Base-by-base conservation (phyloP, 2,888 invertebrate genomes). In the Drosophila borborema region DNA sequence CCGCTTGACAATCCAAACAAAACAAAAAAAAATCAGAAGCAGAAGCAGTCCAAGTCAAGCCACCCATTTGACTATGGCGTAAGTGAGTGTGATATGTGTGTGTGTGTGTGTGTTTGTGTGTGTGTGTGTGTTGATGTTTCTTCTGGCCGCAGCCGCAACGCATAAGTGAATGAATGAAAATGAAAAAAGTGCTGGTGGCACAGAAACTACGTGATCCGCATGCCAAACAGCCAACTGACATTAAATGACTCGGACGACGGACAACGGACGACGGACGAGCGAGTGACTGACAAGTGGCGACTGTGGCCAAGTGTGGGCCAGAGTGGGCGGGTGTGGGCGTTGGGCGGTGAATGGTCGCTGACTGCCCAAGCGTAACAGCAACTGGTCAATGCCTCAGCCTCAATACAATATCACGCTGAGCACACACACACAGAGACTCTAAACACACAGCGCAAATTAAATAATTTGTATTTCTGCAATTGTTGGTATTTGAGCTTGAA, bases 81-180 rank as follows among this genome's bases (percentile, higher is more conserved):
- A 48, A 48, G 16, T 46, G 28, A 20, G 45, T 20, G 31, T 41
- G 41, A 18, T 18, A n/a, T 20, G 20, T 48, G 31, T 14, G 2
- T 45, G 16, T 46, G 16, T 46, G 16, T 23, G 5, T 20, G 18
- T 41, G 16, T 23, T 2, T 20, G 18, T 41, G 18, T 31, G 51
- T 38, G 20, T 28, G 16, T 8, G 36, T 56, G 60, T 46, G 64
- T 10, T 59, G 72, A 46, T 66, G 56, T 71, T 62, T 43, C 48
- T 36, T 36, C 28, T 14, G 49, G 61, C 38, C 31, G 20, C 45
- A n/a, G 55, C 23, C 34, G 6, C 38, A 31, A 46, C 55, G 77
- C 80, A 70, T 86, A 86, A 90, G 83, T 86, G 90, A 86, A 90
- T 88, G 86, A 90, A 90, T 88, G 86, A 86, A 90, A 90, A 82